Percentiles rank a stretch among this genome's conserved stretches.
These are phyloP conservation scores for Phalacrocorax aristotelis DNA, from an alignment of 2,113 vertebrate species.

Conservation along the genomic window DNA sequence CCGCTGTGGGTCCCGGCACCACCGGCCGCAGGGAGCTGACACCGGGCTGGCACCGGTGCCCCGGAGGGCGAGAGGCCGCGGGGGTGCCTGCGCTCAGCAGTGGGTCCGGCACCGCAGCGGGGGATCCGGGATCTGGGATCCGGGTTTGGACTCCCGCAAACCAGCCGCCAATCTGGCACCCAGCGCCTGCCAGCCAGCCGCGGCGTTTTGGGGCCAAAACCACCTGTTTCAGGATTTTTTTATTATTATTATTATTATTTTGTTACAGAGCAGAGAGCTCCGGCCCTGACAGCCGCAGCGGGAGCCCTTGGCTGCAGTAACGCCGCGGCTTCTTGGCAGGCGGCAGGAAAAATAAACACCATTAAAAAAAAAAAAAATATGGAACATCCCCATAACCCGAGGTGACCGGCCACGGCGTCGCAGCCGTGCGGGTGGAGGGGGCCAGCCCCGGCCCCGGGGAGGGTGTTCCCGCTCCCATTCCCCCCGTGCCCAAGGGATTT, in stretches of 20 bases:
- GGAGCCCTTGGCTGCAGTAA: background rate
- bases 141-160: background rate
- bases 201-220: background rate
- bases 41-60: background rate
- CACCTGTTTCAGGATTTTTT: background rate
- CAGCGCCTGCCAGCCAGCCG: background rate
- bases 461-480: background rate
- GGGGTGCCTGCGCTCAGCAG: background rate
- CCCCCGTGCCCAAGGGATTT: fast-evolving
- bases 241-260: too few relatives aligned
- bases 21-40: background rate
- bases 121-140: too few relatives aligned
- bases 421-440: background rate
- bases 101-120: too few relatives aligned
- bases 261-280: background rate
- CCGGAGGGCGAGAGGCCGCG: background rate
- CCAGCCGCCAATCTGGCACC: background rate
- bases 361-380: background rate
- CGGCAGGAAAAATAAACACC: background rate
- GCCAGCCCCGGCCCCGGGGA: background rate
- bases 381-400: background rate
- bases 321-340: background rate
- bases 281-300: background rate
- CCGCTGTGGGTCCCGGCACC: background rate
- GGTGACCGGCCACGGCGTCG: background rate